A percentile compares a stretch with the other conserved stretches of the same genome.
These are phyloP conservation scores for Lerista edwardsae DNA, from an alignment of 2,797 vertebrate species.

Conservation along the genomic window DNA sequence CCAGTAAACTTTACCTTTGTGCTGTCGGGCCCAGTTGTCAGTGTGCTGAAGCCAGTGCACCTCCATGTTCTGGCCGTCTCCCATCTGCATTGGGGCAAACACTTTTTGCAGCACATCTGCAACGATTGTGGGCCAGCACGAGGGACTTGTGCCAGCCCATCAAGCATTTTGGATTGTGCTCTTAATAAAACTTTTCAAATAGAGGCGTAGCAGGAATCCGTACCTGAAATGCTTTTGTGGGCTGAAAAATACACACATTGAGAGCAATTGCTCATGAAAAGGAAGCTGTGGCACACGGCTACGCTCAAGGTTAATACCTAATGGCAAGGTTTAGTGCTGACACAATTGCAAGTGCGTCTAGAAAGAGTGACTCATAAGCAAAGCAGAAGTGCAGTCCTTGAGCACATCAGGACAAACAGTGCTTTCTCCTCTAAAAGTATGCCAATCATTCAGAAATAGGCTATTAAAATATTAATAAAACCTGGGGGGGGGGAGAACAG, in stretches of 20 bases:
- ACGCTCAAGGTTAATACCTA: constrained; percentile 3
- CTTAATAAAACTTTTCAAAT: background rate
- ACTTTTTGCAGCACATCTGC: too few species aligned
- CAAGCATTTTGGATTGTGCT: too few species aligned
- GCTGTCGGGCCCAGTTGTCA: too few species aligned
- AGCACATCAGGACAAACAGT: background rate
- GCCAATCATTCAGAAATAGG: background rate
- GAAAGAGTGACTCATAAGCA: background rate
- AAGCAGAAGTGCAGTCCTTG: background rate
- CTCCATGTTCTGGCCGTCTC: too few species aligned
- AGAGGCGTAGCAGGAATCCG: background rate
- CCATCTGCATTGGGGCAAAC: too few species aligned
- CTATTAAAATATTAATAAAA: background rate
- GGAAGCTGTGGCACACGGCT: background rate
- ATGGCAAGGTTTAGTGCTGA: background rate
- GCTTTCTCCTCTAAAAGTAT: background rate
- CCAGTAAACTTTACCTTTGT: too few species aligned
- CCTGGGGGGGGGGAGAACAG: too few species aligned
- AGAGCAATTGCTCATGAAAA: background rate
- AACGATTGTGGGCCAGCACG: too few species aligned
- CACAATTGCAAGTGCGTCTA: background rate
- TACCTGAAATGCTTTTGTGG: background rate
- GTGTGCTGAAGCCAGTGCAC: too few species aligned
- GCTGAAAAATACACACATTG: background rate
- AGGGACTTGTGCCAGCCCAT: too few species aligned